Percentiles rank a stretch among this genome's conserved stretches.
Conservation (phyloP, 2,113 vertebrate species). For the Dipodomys merriami region DNA sequence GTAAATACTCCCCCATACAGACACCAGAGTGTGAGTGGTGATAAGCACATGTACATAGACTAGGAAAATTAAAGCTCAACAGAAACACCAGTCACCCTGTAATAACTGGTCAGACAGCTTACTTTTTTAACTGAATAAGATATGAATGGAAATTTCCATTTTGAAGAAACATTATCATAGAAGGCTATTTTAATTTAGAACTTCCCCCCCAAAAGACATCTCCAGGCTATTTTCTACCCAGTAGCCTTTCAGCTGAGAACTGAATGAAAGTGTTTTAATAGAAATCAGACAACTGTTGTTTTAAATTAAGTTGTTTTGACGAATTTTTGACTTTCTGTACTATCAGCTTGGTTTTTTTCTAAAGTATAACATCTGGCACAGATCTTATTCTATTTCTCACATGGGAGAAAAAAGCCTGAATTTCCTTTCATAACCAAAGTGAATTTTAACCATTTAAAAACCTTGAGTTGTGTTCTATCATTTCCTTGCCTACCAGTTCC, state of each 20-base stretch:
- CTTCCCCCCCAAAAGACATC: conserved; percentile 61
- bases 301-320: conserved; percentile 70
- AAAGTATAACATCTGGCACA: conserved; percentile 57
- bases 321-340: conserved; percentile 58
- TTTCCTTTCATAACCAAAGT: conserved; percentile 53
- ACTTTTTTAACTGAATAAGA: conserved; percentile 48
- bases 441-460: conserved; percentile 21
- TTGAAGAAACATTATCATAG: conserved; percentile 59
- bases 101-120: conserved; percentile 9
- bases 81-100: not conserved
- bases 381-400: conserved; percentile 43
- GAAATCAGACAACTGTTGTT: conserved; percentile 71
- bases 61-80: conserved; percentile 3
- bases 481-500: not conserved
- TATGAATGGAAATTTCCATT: conserved; percentile 74
- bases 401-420: not conserved
- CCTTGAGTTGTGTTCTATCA: not conserved
- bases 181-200: conserved; percentile 74
- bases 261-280: conserved; percentile 60
- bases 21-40: not conserved
- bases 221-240: conserved; percentile 66
- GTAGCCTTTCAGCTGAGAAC: conserved; percentile 61
- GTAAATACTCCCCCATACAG: not conserved
- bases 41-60: rapidly evolving
- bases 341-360: conserved; percentile 62